Evolutionary conservation across 1,140 invertebrate genomes (phyloP).

Genomic region (Drosophila sp.): DNA sequence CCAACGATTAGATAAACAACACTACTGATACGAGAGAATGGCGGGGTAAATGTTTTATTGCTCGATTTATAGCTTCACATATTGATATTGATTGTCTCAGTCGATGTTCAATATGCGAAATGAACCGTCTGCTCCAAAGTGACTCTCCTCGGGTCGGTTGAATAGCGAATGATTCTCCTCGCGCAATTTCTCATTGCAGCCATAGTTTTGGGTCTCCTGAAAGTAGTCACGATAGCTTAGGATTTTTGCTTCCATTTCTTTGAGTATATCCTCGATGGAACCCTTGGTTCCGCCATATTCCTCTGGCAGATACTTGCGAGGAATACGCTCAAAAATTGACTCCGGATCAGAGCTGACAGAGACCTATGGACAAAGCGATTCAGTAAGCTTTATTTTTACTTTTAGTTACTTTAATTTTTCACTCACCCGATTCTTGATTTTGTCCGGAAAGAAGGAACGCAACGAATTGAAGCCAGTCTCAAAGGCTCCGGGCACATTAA

Average conservation of each 20-base stretch:
- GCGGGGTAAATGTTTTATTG: neutral
- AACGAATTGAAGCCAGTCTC: slow-evolving; percentile 84
- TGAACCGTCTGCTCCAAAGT: slow-evolving; percentile 85
- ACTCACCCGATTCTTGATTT: slow-evolving; percentile 68
- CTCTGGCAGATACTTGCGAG: slow-evolving; percentile 84
- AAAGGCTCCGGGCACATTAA: slow-evolving; percentile 84
- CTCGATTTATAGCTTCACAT: neutral
- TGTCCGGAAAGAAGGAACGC: slow-evolving; percentile 82
- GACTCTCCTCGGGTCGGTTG: slow-evolving; percentile 57
- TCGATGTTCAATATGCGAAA: slow-evolving; percentile 83
- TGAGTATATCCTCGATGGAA: slow-evolving; percentile 82
- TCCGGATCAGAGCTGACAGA: slow-evolving; percentile 71
- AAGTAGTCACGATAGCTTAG: slow-evolving; percentile 83
- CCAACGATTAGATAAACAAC: slow-evolving; percentile 14
- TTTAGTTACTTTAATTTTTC: too few species aligned
- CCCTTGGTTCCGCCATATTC: slow-evolving; percentile 85
- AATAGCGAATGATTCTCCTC: slow-evolving; percentile 66
- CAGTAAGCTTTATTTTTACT: too few species aligned
- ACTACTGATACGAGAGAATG: slow-evolving; percentile 36
- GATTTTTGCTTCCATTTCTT: slow-evolving; percentile 84
- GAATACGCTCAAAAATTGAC: slow-evolving; percentile 83
- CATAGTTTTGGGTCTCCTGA: slow-evolving; percentile 84
- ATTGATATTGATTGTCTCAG: slow-evolving; percentile 35
- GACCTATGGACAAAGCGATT: slow-evolving; percentile 43
- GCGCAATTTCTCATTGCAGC: slow-evolving; percentile 84